Evolutionary conservation across 2,113 vertebrate species (phyloP).

Genomic region (Platichthys flesus): DNA sequence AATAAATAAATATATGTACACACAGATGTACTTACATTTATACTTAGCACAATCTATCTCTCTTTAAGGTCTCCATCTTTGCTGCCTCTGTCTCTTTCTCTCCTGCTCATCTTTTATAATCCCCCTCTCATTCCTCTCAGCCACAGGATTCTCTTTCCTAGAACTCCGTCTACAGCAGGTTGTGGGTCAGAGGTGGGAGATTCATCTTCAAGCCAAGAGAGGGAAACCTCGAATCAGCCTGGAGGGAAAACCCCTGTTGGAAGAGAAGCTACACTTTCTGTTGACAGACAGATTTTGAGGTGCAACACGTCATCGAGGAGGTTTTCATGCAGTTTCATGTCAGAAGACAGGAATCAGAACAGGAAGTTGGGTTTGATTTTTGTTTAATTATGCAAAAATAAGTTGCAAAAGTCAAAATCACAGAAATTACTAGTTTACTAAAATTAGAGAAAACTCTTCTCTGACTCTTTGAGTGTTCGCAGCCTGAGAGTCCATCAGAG

Average conservation of each 20-base stretch:
- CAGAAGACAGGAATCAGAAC: too few relatives aligned
- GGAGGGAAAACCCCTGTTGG: conserved; percentile 26
- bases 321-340: too few relatives aligned
- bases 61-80: conserved; percentile 12
- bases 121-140: conserved; percentile 17
- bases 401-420: too few relatives aligned
- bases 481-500: background rate
- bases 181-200: conserved; percentile 43
- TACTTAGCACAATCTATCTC: background rate
- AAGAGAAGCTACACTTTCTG: background rate
- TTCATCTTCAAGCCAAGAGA: conserved; percentile 13
- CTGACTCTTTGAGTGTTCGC: too few relatives aligned
- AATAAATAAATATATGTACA: too few relatives aligned
- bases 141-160: conserved; percentile 40
- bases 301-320: too few relatives aligned
- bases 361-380: too few relatives aligned
- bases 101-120: conserved; percentile 35
- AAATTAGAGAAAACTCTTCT: too few relatives aligned
- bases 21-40: too few relatives aligned
- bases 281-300: too few relatives aligned
- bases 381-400: too few relatives aligned
- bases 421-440: too few relatives aligned
- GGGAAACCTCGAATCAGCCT: conserved; percentile 46
- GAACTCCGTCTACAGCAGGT: conserved; percentile 24
- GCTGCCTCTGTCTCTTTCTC: background rate